Evolutionary conservation across 2,797 vertebrate genomes (phyloP), one percentile per base, ranked within the genome.

Genomic region (Margarornis squamiger): DNA sequence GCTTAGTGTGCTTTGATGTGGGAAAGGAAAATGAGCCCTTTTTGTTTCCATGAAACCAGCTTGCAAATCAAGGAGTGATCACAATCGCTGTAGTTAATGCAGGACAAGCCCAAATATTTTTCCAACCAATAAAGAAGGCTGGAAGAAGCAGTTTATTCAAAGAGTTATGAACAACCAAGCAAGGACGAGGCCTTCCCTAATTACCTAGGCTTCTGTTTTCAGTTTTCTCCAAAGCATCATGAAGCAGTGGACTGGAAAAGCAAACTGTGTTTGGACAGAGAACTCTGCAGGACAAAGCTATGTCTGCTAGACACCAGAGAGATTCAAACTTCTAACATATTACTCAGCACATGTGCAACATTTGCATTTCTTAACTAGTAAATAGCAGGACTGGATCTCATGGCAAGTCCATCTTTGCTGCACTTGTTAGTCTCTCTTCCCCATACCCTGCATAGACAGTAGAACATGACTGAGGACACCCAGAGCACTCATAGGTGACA

Each of bases 1-100:
- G 90, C 73, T 95, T 88, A 93, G 93, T 58, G 49, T 82, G 74
- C 91, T 97, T 93, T 96, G 92, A 96, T 94, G 86, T 93, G 86
- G 79, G 90, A 92, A 93, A 87, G 73, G 77, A 95, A 93, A 92
- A 93, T 22, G 73, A 88, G 21, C 38, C 66, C 55, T 84, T 72
- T 91, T 90, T 90, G 34, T 88, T 89, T 93, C 89, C 79, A 9
- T 51, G 59, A 45, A 88, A 84, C 67, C 63, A 93, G 63, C 55
- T 57, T 86, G 73, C 59, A 93, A 81, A 88, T 86, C 74, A 79
- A 55, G 73, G 41, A 88, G 77, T 54, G 51, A 84, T 93, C 82
- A 81, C 4, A 9, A 66, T 55, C 7, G 0, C 57, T 70, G 63
- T 12, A 58, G 52, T 57, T 93, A 77, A 82, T 68, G 48, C 52